Percentiles rank a stretch among this genome's conserved stretches.
Evolutionary conservation across 2,888 invertebrate genomes (phyloP).

Genomic region (Pyrrhia umbra): DNA sequence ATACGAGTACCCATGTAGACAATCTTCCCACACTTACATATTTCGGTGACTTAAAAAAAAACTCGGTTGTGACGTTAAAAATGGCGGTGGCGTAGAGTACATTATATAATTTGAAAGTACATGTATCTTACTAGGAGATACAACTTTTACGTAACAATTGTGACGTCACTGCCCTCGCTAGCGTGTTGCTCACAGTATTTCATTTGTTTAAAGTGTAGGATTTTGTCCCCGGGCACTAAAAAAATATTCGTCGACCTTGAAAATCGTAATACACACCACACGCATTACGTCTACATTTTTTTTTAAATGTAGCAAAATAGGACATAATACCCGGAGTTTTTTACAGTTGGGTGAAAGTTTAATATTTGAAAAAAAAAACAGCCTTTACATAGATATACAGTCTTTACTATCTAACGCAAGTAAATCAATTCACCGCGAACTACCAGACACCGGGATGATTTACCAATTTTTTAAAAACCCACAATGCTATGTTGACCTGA

Average conservation of each 20-base stretch:
- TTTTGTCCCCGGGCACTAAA: not conserved
- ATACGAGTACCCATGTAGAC: conserved; percentile 1
- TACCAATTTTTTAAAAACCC: no score
- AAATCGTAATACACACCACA: not conserved
- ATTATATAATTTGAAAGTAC: no score
- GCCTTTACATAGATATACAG: no score
- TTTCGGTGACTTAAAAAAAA: not conserved
- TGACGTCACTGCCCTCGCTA: not conserved
- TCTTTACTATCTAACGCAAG: no score
- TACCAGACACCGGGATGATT: no score
- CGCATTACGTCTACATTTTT: no score
- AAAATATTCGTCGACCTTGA: not conserved
- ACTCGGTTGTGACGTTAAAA: conserved; percentile 1
- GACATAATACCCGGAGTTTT: no score
- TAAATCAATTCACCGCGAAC: no score
- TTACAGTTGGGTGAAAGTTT: no score
- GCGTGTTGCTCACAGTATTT: not conserved
- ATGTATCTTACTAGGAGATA: no score
- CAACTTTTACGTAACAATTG: not conserved
- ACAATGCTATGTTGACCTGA: no score
- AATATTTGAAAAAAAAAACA: no score
- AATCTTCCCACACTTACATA: not conserved
- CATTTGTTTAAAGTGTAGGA: not conserved
- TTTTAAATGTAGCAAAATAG: not conserved
- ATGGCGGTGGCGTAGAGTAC: not conserved